Evolutionary conservation across 1,140 invertebrate species (phyloP), one percentile per base, ranked within the genome.

Genomic region (silkworm (Bombyx mori)): DNA sequence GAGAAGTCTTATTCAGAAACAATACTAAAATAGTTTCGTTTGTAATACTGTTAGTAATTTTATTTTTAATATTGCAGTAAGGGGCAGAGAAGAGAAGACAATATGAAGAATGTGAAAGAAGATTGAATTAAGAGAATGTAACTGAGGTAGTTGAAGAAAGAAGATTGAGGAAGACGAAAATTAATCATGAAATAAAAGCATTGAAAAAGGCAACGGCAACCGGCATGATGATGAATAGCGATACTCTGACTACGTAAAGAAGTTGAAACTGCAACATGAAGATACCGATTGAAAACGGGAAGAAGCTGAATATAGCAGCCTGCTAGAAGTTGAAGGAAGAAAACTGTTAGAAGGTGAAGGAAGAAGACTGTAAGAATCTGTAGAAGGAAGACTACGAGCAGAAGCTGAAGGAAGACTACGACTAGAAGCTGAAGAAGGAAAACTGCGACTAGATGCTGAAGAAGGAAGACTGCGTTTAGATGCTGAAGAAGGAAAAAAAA

Each of bases 221-320:
- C 18, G 8, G 4, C 3, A 43, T 18, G 18, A 26, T 26, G 4
- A 26, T 18, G 18, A 12, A 22, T 5, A 35, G 26, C 26, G 4
- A 3, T 35, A 35, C 26, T 35, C 26, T 0, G 26, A 35, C 0
- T 35, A 35, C 26, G 26, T 18, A 18, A 18, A 35, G 26, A 35
- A 35, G 26, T 35, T 35, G 26, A 35, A 35, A 35, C 26, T 2
- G 26, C 26, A 35, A 35, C 26, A 35, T 35, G 26, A 22, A 42
- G 52, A 51, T 26, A 22, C 2, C 3, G 22, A 10, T 7, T 7
- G 52, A 8, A 10, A 43, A 7, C 42, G 42, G 5, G 7, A 42
- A 53, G 18, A 42, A 53, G 50, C 6, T 8, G 51, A 52, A 52
- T 22, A 35, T 6, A 52, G 42, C 35, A 52, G 51, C 35, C 26